phyloP scores from a whole-genome alignment of 2,113 vertebrate genomes.

The Datnioides undecimradiatus region DNA sequence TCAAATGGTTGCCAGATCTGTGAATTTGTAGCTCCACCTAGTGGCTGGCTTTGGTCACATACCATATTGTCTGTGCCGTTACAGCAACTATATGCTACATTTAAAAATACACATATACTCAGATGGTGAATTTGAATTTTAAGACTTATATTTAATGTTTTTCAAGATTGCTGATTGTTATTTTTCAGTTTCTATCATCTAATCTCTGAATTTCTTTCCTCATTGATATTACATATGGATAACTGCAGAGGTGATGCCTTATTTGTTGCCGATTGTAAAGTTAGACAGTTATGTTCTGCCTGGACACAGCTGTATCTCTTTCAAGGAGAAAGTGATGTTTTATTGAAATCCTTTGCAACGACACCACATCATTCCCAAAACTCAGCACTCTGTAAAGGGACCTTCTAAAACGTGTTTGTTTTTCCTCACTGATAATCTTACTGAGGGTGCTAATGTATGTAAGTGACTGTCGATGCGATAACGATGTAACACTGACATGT shows the following conservation, averaged over 20 bases:
- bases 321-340: neutral
- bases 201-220: neutral
- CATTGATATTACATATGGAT: neutral
- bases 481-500: constrained; percentile 26
- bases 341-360: neutral
- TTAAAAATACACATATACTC: neutral
- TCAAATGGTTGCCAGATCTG: neutral
- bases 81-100: neutral
- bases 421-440: neutral
- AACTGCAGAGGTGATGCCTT: neutral
- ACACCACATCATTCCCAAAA: neutral
- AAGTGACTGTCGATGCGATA: neutral
- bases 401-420: neutral
- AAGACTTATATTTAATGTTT: no score
- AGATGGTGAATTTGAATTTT: neutral
- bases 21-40: constrained; percentile 59
- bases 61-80: neutral
- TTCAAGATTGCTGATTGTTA: no score
- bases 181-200: neutral
- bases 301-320: neutral
- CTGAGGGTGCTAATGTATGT: neutral
- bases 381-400: neutral
- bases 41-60: constrained; percentile 18
- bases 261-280: neutral
- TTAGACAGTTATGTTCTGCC: neutral